A percentile compares a stretch with the other conserved stretches of the same genome.
These are phyloP conservation scores for Pissodes strobi DNA, from an alignment of 1,140 invertebrate species.

Conservation along the genomic window DNA sequence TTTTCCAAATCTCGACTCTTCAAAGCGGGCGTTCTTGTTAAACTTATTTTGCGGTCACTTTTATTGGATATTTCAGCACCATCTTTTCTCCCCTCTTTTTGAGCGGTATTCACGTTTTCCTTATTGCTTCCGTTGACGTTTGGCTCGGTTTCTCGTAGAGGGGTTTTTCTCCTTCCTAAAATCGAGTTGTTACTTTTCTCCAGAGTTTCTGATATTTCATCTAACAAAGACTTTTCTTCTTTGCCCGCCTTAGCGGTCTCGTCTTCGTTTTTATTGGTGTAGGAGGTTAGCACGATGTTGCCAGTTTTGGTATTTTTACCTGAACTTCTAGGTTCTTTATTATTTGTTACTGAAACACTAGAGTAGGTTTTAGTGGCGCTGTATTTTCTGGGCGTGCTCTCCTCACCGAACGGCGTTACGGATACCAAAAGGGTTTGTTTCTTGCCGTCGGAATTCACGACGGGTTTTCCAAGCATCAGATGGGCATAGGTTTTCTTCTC, in stretches of 20 bases:
- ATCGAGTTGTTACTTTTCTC: constrained; percentile 57
- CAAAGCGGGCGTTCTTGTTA: constrained; percentile 48
- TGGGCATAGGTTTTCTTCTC: constrained; percentile 67
- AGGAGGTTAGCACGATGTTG: constrained; percentile 61
- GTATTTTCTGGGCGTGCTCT: constrained; percentile 52
- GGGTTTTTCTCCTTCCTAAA: constrained; percentile 46
- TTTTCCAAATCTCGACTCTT: constrained; percentile 49
- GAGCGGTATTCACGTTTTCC: constrained; percentile 51
- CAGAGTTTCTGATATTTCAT: constrained; percentile 71
- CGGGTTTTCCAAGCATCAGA: constrained; percentile 70
- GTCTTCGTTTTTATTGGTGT: constrained; percentile 55
- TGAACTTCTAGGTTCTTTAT: too few relatives aligned
- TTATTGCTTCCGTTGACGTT: constrained; percentile 48
- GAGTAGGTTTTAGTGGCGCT: constrained; percentile 44
- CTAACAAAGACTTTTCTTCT: constrained; percentile 68
- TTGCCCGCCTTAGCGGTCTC: constrained; percentile 46
- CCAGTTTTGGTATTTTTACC: constrained; percentile 61
- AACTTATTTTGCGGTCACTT: constrained; percentile 45
- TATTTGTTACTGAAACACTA: background rate
- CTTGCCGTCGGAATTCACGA: constrained; percentile 73
- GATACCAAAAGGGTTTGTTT: constrained; percentile 78
- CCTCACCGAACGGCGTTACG: constrained; percentile 77
- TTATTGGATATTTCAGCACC: background rate
- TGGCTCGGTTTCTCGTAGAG: constrained; percentile 44
- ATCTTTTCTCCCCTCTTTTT: constrained; percentile 10